Base-by-base conservation (phyloP, 2,888 invertebrate species). In the Minunthozetes semirufus region DNA sequence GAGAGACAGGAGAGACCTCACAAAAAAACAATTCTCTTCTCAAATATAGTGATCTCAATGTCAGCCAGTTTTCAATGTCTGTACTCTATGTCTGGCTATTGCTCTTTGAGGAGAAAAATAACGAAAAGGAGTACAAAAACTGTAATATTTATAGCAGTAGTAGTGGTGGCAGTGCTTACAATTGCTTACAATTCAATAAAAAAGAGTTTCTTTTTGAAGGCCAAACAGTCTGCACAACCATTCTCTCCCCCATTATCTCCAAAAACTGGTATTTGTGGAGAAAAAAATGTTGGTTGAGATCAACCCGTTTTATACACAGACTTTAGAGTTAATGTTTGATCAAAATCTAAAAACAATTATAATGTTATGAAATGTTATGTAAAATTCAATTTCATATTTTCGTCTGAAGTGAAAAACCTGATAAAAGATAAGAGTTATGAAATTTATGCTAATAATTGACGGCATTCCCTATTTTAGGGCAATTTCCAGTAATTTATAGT, bases 41-140 rank as follows among this genome's bases (percentile, higher is more conserved):
- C 17, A 59, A 59, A 59, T 25, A 27, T 59, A 11, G 1, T 29
- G 15, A 38, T 63, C 22, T 68, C 68, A 68, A 68, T 68, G 68
- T 68, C 68, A 68, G 68, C 68, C 68, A 68, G 42, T 42, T 68
- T 68, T 68, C 68, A 68, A 38, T 68, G 68, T n/a, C n/a, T n/a
- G n/a, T n/a, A n/a, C n/a, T n/a, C 9, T 22, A 68, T 68, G 68
- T 68, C 68, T 68, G 68, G 68, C 68, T 68, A 68, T 68, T 68
- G 68, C 68, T 68, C 68, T 68, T 68, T 68, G 33, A 17, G 63
- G 33, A 13, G 63, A 63, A 63, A 56, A 63, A 63, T 33, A 63
- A 33, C 3, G 33, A 63, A 63, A 63, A 63, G 38, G 63, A 63
- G 29, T 38, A 33, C 29, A 33, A 63, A 33, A 33, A 22, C 56